phyloP scores from a whole-genome alignment of 2,888 invertebrate genomes.

The Drosophila nr. medialis region DNA sequence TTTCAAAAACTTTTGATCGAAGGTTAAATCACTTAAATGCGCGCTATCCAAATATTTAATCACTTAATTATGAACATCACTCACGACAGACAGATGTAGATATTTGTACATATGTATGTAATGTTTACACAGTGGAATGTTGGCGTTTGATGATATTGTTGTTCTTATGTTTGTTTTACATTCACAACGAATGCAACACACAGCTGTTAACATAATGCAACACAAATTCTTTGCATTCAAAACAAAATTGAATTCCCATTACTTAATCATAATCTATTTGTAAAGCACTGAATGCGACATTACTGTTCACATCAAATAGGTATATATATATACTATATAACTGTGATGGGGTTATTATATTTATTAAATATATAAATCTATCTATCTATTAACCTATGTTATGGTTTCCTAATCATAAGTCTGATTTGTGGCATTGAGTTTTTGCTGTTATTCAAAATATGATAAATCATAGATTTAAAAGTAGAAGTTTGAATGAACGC shows the following conservation, averaged over 20 bases:
- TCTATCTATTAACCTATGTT: neutral
- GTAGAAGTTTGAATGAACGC: neutral
- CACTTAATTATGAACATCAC: slow-evolving; percentile 30
- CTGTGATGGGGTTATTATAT: no score
- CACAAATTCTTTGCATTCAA: slow-evolving; percentile 12
- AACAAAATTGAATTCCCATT: neutral
- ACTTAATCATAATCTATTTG: neutral
- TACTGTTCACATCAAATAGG: neutral
- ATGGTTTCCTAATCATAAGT: neutral
- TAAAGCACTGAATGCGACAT: neutral
- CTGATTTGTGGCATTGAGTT: neutral
- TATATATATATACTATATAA: no score
- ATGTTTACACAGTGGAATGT: slow-evolving; percentile 19
- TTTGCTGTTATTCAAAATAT: neutral
- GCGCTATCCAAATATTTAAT: slow-evolving; percentile 39
- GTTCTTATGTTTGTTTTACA: slow-evolving; percentile 8
- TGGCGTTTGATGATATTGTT: neutral
- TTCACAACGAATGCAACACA: slow-evolving; percentile 6
- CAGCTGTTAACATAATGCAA: slow-evolving; percentile 12
- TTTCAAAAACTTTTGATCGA: slow-evolving; percentile 25
- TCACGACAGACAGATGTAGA: slow-evolving; percentile 1
- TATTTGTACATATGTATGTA: neutral
- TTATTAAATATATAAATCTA: neutral
- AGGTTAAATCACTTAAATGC: slow-evolving; percentile 49
- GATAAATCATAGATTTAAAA: neutral